Evolutionary conservation across 1,140 invertebrate genomes (phyloP), one percentile per base, ranked within the genome.

Genomic region (Diuraphis noxia): DNA sequence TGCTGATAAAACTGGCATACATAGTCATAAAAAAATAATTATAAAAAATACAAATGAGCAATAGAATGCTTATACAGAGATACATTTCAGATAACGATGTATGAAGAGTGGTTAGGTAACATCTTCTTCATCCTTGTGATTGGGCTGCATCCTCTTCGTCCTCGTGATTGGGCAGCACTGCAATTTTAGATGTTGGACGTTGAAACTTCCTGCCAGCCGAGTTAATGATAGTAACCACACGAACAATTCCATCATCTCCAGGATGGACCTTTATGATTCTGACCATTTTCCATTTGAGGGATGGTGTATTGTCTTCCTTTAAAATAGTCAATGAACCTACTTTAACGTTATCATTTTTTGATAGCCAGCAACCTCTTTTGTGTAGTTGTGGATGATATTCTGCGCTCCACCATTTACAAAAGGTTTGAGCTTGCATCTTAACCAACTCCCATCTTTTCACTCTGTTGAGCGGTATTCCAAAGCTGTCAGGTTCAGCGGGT

Each of bases 361-460:
- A 19, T 1, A 43, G 9, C 41, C 40, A 84, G 10, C 30, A 0
- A 2, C 82, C 82, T 43, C 82, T 13, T 43, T 41, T 84, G 0
- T 84, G 40, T 0, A 84, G 2, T 34, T 84, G 82, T 5, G 82
- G 82, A 6, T 34, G 7, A n/a, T 84, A 84, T 34, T 84, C 82
- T 0, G 8, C 7, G 6, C 25, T 43, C 82, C 81, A 84, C 40
- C 81, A 10, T 13, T 84, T 84, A 41, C 41, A 84, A 30, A 43
- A 84, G 0, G 13, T 43, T 56, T 84, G 41, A 6, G 30, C 9
- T 41, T 41, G 41, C 17, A 43, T 0, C 0, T 84, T 41, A 77
- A 92, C 94, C 94, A 13, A 92, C 92, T 92, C 95, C 19, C 25
- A 87, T 4, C 85, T 46, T 40, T 49, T 38, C 1, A 88, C 8